phyloP scores from a whole-genome alignment of 2,113 vertebrate species.

The Bubo bubo region DNA sequence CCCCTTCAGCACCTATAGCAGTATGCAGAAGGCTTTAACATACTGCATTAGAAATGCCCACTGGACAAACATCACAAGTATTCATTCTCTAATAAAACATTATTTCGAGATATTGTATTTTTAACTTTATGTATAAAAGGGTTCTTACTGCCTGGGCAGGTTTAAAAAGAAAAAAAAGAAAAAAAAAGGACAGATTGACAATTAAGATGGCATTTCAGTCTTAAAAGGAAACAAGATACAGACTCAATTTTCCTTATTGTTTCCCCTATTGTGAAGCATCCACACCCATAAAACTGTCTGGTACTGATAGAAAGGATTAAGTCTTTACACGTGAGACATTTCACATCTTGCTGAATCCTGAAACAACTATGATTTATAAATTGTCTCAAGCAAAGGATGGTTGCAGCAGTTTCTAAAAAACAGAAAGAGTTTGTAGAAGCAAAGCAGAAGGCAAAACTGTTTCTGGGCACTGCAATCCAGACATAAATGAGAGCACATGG shows the following conservation, averaged over 20 bases:
- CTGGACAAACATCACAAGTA: not conserved
- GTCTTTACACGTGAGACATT: not conserved
- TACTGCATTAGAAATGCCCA: not conserved
- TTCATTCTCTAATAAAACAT: not conserved
- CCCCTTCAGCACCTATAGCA: not conserved
- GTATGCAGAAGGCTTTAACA: not conserved
- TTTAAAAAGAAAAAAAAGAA: not conserved
- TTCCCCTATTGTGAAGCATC: not conserved
- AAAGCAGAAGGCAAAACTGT: slow-evolving; percentile 21
- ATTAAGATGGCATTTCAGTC: not conserved
- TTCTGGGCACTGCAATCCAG: not conserved
- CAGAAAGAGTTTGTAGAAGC: not conserved
- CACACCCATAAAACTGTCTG: not conserved
- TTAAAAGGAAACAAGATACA: not conserved
- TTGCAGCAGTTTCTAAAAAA: not conserved
- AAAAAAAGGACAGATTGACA: not conserved
- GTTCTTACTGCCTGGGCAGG: not conserved
- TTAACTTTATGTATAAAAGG: not conserved
- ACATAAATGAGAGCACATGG: not conserved
- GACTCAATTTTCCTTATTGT: not conserved
- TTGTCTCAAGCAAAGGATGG: not conserved
- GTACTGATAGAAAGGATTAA: not conserved
- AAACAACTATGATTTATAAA: not conserved
- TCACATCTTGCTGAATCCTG: not conserved
- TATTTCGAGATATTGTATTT: not conserved